Conservation (phyloP, 2,888 invertebrate genomes). For the Ichneumoninae sp. region DNA sequence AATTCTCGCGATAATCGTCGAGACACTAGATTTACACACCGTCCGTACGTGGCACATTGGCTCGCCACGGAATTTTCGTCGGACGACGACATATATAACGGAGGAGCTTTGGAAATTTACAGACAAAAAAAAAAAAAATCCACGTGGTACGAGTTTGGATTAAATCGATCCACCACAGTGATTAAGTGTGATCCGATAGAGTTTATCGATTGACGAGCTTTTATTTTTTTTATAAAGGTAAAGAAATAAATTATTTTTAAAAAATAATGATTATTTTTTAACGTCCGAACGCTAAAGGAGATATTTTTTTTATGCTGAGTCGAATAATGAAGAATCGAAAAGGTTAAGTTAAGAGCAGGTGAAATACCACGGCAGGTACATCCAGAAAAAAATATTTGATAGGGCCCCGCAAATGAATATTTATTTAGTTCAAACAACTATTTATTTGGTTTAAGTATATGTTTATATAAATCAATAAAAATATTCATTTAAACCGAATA, state of each 20-base stretch:
- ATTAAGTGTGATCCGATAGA: constrained; percentile 66
- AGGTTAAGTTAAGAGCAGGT: background rate
- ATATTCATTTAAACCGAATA: too few species aligned
- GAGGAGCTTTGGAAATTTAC: constrained; percentile 35
- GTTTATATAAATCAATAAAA: too few species aligned
- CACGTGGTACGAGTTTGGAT: constrained; percentile 52
- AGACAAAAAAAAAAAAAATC: background rate
- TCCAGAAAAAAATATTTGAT: too few species aligned
- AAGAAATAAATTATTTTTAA: constrained; percentile 22
- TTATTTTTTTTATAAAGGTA: constrained; percentile 70
- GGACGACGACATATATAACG: background rate
- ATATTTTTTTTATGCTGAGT: background rate
- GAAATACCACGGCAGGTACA: too few species aligned
- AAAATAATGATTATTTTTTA: background rate
- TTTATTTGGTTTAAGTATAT: too few species aligned
- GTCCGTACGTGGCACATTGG: background rate
- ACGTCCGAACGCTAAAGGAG: background rate
- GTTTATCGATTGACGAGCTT: constrained; percentile 54
- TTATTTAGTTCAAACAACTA: too few species aligned
- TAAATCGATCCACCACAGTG: constrained; percentile 61
- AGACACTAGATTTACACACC: constrained; percentile 24
- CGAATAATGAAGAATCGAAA: background rate
- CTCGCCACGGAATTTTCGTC: constrained; percentile 18
- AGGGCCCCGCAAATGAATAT: too few species aligned
- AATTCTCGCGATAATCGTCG: constrained; percentile 36